These are phyloP conservation scores for Zootermopsis nevadensis DNA, from an alignment of 2,888 invertebrate genomes.

Conservation along the genomic window DNA sequence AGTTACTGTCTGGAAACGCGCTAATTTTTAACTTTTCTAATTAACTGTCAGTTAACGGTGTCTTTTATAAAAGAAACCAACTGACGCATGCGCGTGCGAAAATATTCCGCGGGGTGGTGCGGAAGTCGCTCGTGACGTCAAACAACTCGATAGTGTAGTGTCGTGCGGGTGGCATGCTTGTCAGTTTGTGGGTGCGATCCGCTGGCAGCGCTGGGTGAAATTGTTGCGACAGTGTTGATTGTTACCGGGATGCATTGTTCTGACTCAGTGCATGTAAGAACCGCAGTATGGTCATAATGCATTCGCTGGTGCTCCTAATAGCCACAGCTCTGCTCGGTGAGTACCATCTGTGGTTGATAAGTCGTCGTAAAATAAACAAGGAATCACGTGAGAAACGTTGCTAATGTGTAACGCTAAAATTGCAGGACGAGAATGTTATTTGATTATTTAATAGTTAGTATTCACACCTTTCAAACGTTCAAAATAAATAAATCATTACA, in stretches of 20 bases:
- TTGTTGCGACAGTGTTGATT: not conserved
- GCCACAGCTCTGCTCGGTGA: slow-evolving; percentile 2
- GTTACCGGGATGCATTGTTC: slow-evolving; percentile 8
- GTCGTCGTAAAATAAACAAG: too few relatives aligned
- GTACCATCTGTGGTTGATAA: not conserved
- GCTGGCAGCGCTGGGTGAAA: not conserved
- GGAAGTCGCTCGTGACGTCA: not conserved
- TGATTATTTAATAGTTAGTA: too few relatives aligned
- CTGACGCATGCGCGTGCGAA: not conserved
- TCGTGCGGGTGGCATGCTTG: not conserved
- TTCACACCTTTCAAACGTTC: too few relatives aligned
- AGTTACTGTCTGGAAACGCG: slow-evolving; percentile 10
- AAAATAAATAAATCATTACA: too few relatives aligned
- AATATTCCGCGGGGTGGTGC: not conserved
- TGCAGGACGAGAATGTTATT: too few relatives aligned
- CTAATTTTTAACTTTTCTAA: slow-evolving; percentile 20
- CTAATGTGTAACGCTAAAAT: too few relatives aligned
- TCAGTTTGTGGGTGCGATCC: slow-evolving; percentile 6
- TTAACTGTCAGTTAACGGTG: slow-evolving; percentile 14
- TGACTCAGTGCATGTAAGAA: not conserved
- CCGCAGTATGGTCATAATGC: slow-evolving; percentile 9
- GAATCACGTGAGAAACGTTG: too few relatives aligned
- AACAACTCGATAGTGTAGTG: slow-evolving; percentile 5
- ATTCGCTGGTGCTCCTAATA: not conserved
- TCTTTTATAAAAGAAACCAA: not conserved